These are phyloP conservation scores for Kuschelorhynchus macadamiae DNA, from an alignment of 2,888 invertebrate species.

Conservation along the genomic window DNA sequence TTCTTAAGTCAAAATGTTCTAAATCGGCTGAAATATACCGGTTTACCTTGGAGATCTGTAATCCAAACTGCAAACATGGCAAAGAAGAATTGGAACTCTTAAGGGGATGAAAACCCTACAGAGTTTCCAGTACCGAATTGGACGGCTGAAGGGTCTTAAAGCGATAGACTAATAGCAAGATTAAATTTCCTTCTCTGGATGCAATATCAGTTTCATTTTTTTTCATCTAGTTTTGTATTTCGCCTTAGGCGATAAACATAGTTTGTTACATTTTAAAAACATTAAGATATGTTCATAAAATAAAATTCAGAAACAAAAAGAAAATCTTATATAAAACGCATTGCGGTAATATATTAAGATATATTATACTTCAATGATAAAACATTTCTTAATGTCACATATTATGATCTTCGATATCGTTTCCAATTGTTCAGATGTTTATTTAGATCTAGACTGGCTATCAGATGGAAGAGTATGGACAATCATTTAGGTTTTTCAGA, in stretches of 20 bases:
- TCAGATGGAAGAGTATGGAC: no score
- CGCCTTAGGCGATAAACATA: not conserved
- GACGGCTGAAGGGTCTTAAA: slow-evolving; percentile 61
- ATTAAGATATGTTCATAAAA: not conserved
- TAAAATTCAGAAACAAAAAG: not conserved
- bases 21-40: no score
- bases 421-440: no score
- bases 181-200: slow-evolving; percentile 65
- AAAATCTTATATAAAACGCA: no score
- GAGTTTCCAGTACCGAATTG: slow-evolving; percentile 43
- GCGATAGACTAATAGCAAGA: slow-evolving; percentile 66
- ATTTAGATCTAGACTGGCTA: no score
- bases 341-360: no score
- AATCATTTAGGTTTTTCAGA: no score
- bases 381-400: no score
- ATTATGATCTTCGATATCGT: no score
- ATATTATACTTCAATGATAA: no score
- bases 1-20: no score
- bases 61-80: slow-evolving; percentile 27
- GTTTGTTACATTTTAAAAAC: no score
- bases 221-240: slow-evolving; percentile 22
- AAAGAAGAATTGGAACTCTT: slow-evolving; percentile 33
- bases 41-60: slow-evolving; percentile 33
- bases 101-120: slow-evolving; percentile 32
- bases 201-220: slow-evolving; percentile 62